Conservation (phyloP, 2,797 vertebrate genomes). For the Sebastes aleutianus region DNA sequence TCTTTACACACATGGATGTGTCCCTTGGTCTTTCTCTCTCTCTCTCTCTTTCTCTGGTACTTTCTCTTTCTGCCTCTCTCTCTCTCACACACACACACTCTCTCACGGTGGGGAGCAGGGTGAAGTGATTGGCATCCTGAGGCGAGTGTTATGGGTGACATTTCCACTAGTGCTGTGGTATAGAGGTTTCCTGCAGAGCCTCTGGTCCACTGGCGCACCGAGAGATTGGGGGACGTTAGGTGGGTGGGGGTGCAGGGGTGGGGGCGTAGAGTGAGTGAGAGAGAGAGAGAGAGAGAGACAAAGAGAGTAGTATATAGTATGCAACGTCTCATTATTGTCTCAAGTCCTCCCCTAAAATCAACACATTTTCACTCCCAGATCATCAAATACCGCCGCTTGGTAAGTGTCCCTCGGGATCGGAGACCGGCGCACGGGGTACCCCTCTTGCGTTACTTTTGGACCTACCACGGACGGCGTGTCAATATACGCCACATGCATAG, state of each 20-base stretch:
- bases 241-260: background rate
- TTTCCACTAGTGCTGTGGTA: conserved; percentile 60
- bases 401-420: too few relatives aligned
- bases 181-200: conserved; percentile 54
- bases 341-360: background rate
- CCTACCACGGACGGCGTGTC: too few relatives aligned
- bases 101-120: conserved; percentile 25
- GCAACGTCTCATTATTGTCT: too few relatives aligned
- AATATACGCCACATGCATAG: too few relatives aligned
- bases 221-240: conserved; percentile 1
- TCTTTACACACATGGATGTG: conserved; percentile 6
- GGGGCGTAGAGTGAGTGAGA: background rate
- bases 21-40: background rate
- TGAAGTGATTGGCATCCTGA: conserved; percentile 69
- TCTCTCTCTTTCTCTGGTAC: background rate
- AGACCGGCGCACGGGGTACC: too few relatives aligned
- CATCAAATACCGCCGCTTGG: too few relatives aligned
- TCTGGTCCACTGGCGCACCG: conserved; percentile 29
- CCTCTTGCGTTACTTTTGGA: too few relatives aligned
- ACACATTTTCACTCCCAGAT: too few relatives aligned
- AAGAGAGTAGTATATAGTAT: background rate
- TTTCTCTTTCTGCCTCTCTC: background rate
- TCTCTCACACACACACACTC: background rate
- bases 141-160: conserved; percentile 73
- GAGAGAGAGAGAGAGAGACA: too few relatives aligned